Evolutionary conservation across 2,113 vertebrate genomes (phyloP).

Genomic region (Cnemophilus loriae): DNA sequence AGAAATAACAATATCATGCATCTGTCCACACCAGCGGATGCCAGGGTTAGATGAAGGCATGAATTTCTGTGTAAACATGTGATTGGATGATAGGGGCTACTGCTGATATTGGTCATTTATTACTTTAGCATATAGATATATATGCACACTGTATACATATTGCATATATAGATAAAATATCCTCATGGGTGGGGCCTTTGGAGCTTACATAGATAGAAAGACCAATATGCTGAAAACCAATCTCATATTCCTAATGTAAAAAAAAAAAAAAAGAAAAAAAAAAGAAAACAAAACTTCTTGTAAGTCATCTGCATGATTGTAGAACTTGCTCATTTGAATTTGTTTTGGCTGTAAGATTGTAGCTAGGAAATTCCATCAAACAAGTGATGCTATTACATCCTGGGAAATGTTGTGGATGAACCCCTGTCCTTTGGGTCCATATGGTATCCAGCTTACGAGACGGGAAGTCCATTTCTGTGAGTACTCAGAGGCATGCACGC

Average conservation of each 20-base stretch:
- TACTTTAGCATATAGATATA: constrained; percentile 40
- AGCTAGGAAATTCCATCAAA: constrained; percentile 61
- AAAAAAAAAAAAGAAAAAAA: not conserved
- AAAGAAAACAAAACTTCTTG: not conserved
- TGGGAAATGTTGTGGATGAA: not conserved
- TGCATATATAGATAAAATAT: constrained; percentile 40
- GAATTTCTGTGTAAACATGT: constrained; percentile 96
- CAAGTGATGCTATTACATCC: not conserved
- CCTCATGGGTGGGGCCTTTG: constrained; percentile 7
- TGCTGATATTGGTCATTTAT: constrained; percentile 76
- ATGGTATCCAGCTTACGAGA: not conserved
- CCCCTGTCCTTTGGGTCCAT: not conserved
- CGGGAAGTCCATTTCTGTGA: not conserved
- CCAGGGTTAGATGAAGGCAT: constrained; percentile 81
- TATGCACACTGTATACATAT: not conserved
- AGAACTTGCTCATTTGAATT: constrained; percentile 26
- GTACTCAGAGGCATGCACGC: not conserved
- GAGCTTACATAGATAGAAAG: not conserved
- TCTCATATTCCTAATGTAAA: not conserved
- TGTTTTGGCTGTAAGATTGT: not conserved
- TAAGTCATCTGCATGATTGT: constrained; percentile 26
- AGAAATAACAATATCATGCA: constrained; percentile 77
- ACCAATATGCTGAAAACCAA: constrained; percentile 35
- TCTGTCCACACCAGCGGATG: constrained; percentile 76
- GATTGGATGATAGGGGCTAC: constrained; percentile 83